Conservation (phyloP, 2,888 invertebrate genomes). For the Parelbella ahira region DNA sequence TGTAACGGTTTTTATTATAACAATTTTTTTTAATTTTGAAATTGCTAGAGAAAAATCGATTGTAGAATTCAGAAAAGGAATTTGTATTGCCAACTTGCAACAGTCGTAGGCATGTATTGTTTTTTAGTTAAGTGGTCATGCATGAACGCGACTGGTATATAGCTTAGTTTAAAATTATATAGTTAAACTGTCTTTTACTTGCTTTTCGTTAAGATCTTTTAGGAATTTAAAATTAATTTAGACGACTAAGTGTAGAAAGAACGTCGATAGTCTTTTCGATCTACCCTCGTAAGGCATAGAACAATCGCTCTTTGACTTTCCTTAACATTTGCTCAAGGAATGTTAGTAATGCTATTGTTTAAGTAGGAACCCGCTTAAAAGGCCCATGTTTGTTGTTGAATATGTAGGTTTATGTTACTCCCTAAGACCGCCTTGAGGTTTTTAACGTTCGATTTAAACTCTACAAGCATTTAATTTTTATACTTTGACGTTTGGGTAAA, state of each 20-base stretch:
- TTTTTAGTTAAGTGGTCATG: slow-evolving; percentile 43
- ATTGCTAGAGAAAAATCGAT: too few species aligned
- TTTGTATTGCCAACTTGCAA: too few species aligned
- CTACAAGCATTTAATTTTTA: slow-evolving; percentile 33
- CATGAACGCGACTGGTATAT: slow-evolving; percentile 44
- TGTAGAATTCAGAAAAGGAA: too few species aligned
- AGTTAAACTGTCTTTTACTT: slow-evolving; percentile 43
- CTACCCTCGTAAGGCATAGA: slow-evolving; percentile 49
- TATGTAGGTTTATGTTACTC: slow-evolving; percentile 25
- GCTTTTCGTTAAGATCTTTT: slow-evolving; percentile 38
- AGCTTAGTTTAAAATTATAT: slow-evolving; percentile 43
- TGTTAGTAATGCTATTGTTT: slow-evolving; percentile 42
- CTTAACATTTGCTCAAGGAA: slow-evolving; percentile 62
- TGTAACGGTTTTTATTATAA: too few species aligned
- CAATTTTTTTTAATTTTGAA: too few species aligned
- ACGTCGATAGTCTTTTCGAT: slow-evolving; percentile 29
- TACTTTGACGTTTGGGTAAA: slow-evolving; percentile 12
- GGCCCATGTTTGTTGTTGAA: slow-evolving; percentile 38
- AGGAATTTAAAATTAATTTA: slow-evolving; percentile 29
- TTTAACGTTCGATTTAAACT: slow-evolving; percentile 38
- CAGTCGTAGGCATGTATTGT: slow-evolving; percentile 29
- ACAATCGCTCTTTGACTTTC: slow-evolving; percentile 55
- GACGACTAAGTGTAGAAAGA: slow-evolving; percentile 27
- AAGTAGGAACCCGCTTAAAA: slow-evolving; percentile 38
- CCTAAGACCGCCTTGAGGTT: slow-evolving; percentile 24